phyloP scores from a whole-genome alignment of 2,888 invertebrate species.

The Trichopria drosophilae region DNA sequence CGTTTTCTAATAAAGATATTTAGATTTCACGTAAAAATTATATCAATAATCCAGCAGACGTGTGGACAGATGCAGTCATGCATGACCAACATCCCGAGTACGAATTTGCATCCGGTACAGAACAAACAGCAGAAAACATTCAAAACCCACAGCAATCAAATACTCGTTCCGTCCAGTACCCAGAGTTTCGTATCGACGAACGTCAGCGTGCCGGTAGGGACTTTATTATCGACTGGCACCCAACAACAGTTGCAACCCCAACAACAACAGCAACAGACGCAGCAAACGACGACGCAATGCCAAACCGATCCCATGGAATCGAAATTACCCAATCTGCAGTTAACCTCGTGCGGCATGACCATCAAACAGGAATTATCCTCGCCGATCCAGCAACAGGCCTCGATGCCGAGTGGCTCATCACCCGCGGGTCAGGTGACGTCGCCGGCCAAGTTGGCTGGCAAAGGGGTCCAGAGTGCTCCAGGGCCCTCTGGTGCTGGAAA shows the following conservation, averaged over 20 bases:
- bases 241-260: constrained; percentile 30
- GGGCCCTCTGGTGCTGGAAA: constrained; percentile 37
- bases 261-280: constrained; percentile 34
- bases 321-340: constrained; percentile 48
- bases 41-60: background rate
- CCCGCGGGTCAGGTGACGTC: constrained; percentile 50
- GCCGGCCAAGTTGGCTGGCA: constrained; percentile 32
- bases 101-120: constrained; percentile 41
- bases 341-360: constrained; percentile 39
- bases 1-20: background rate
- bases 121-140: constrained; percentile 38
- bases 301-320: constrained; percentile 53
- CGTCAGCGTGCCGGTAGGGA: constrained; percentile 17
- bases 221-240: constrained; percentile 1
- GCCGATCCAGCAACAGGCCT: constrained; percentile 48
- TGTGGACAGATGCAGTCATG: background rate
- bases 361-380: constrained; percentile 51
- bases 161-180: constrained; percentile 52
- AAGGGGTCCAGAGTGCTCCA: constrained; percentile 22
- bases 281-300: constrained; percentile 52
- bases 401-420: constrained; percentile 43
- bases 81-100: constrained; percentile 30
- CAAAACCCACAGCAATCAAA: constrained; percentile 43
- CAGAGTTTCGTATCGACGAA: constrained; percentile 43
- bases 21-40: background rate